Evolutionary conservation across 2,797 vertebrate species (phyloP), one percentile per base, ranked within the genome.

Genomic region (Myiotriccus ornatus): DNA sequence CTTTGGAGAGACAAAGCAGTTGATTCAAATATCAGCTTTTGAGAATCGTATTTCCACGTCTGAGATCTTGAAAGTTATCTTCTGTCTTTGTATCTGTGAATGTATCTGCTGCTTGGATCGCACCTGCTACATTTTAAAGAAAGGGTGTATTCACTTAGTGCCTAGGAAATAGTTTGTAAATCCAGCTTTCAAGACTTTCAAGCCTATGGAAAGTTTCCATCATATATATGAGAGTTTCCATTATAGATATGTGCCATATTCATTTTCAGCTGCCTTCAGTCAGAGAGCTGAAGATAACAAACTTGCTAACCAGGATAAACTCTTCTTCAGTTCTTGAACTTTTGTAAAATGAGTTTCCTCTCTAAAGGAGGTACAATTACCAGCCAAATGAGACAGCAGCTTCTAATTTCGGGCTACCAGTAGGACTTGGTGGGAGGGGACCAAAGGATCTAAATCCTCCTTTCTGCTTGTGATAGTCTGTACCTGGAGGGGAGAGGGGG

Each of bases 201-300:
- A 83, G 63, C 32, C n/a, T 46, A 3, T 0, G 2, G 53, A 83
- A 52, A 56, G 8, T 81, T 92, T 70, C 68, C 25, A n/a, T 86
- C 24, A 25, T 46, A 32, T 50, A 18, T 49, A 20, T 41, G 39
- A 64, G 53, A 55, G 3, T 57, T 91, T 73, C 85, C 74, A 77
- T 97, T 60, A 23, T 39, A 74, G 63, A 20, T 88, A 76, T 76
- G 83, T 96, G 69, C 43, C 59, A 83, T 70, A 69, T 62, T 95
- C 6, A 92, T 86, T 96, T 92, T 76, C 67, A 91, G 43, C 80
- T 89, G 71, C 70, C 84, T 94, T 90, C 82, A 79, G 43, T 86
- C 39, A 88, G 67, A 75, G 49, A 9, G 3, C 17, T 71, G 67
- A 94, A 97, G 67, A 84, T 96, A 93, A 89, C 28, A 71, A 85